Percentiles rank a stretch among this genome's conserved stretches.
These are phyloP conservation scores for Xenopus borealis DNA, from an alignment of 2,113 vertebrate species.

Conservation along the genomic window DNA sequence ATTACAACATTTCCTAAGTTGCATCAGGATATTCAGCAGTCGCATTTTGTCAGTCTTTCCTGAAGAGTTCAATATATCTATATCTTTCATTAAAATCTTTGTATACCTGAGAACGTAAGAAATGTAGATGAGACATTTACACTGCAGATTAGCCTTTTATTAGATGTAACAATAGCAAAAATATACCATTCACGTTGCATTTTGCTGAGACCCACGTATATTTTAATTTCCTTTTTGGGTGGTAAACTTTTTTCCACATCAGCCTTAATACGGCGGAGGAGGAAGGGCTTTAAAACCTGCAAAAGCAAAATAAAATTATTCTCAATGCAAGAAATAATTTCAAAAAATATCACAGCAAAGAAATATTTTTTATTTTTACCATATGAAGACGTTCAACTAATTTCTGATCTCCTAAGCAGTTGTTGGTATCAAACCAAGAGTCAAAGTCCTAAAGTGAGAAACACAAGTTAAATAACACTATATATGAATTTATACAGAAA, in stretches of 20 bases:
- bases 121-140: not conserved
- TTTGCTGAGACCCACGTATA: constrained; percentile 96
- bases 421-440: constrained; percentile 99
- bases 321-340: not conserved
- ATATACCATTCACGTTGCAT: constrained; percentile 97
- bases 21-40: constrained; percentile 92
- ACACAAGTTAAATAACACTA: not conserved
- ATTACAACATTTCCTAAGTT: constrained; percentile 95
- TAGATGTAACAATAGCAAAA: not conserved
- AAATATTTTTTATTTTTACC: constrained; percentile 63
- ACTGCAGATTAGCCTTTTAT: no score
- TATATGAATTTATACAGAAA: not conserved
- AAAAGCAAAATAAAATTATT: constrained; percentile 13
- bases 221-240: constrained; percentile 97
- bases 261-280: constrained; percentile 94
- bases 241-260: constrained; percentile 96
- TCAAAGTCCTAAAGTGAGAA: constrained; percentile 86
- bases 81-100: constrained; percentile 96
- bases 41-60: constrained; percentile 98
- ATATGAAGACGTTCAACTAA: constrained; percentile 95
- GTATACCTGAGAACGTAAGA: constrained; percentile 79
- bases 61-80: constrained; percentile 92
- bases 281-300: constrained; percentile 91
- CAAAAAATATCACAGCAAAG: not conserved
- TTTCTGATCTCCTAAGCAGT: constrained; percentile 93